Evolutionary conservation across 2,113 vertebrate species (phyloP), one percentile per base, ranked within the genome.

Genomic region (Strix uralensis): DNA sequence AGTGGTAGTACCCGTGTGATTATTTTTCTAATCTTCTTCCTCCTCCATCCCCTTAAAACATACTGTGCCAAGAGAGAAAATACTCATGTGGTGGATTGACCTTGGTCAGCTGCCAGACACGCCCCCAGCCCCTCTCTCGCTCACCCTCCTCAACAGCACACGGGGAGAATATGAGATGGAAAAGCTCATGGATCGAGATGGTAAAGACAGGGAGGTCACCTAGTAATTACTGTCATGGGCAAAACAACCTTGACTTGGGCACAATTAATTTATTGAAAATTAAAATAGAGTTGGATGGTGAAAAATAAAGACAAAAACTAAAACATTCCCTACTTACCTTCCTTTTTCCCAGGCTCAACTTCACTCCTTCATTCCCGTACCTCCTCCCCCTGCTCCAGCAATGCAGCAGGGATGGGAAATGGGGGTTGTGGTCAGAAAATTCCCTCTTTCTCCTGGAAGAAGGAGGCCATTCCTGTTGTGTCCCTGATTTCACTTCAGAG

Each of bases 381-480:
- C 30, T 83, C 21, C 9, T 63, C 14, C 25, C 15, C 5, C 42
- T 32, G 26, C 49, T 9, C 22, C 14, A 54, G 46, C 51, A 22
- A 1, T 14, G 36, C 38, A 32, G 38, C 47, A 57, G 51, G 32
- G 42, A 8, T 51, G 46, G 58, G 58, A n/a, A 59, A 20, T 5
- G 10, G 65, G 8, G 21, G 5, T 11, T 57, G 21, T 51, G 40
- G 36, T 55, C 20, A 16, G 75, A 44, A 74, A 57, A 23, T 19
- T 51, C 26, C 22, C 23, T 47, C 15, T 42, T 69, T 80, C 32
- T 62, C 11, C 54, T 77, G 62, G 67, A 57, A 15, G 2, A 9
- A 38, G 32, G n/a, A 2, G 11, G 5, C 59, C 0, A 0, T 62
- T 73, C 44, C 72, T 0, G 1, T 36, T 3, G 9, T 15, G 62